Percentiles rank a stretch among this genome's conserved stretches.
phyloP scores from a whole-genome alignment of 2,797 vertebrate genomes.

The Gallinago nigripennis region DNA sequence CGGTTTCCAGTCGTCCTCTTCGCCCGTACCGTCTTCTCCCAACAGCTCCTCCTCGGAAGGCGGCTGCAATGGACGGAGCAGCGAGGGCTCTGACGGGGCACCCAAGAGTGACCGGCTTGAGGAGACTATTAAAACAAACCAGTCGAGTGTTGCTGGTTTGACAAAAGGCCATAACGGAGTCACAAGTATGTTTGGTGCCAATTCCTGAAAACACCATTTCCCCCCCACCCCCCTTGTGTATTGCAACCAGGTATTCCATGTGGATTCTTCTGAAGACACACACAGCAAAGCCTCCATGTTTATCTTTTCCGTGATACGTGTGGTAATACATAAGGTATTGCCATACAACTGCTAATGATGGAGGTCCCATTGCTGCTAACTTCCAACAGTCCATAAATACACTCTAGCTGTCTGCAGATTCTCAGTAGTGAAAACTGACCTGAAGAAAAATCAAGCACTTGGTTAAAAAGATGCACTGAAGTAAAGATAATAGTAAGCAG shows the following conservation, averaged over 20 bases:
- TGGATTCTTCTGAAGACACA: not conserved
- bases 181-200: slow-evolving; percentile 84
- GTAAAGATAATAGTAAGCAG: not conserved
- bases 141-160: slow-evolving; percentile 70
- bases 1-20: slow-evolving; percentile 85
- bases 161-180: slow-evolving; percentile 84
- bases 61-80: slow-evolving; percentile 72
- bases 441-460: not conserved
- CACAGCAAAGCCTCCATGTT: not conserved
- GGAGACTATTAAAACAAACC: slow-evolving; percentile 74
- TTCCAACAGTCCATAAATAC: not conserved
- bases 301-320: not conserved
- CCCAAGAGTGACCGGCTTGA: slow-evolving; percentile 74
- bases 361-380: not conserved
- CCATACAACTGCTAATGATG: not conserved
- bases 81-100: slow-evolving; percentile 73
- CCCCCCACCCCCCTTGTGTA: not conserved
- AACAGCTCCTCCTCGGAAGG: slow-evolving; percentile 78
- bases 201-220: not conserved
- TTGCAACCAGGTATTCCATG: not conserved
- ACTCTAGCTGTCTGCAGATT: not conserved
- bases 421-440: not conserved
- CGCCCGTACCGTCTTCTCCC: slow-evolving; percentile 84
- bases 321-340: not conserved
- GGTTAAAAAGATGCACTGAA: not conserved